Percentiles rank a stretch among this genome's conserved stretches.
Evolutionary conservation across 2,888 invertebrate genomes (phyloP).

Genomic region (Drosophila koepferae): DNA sequence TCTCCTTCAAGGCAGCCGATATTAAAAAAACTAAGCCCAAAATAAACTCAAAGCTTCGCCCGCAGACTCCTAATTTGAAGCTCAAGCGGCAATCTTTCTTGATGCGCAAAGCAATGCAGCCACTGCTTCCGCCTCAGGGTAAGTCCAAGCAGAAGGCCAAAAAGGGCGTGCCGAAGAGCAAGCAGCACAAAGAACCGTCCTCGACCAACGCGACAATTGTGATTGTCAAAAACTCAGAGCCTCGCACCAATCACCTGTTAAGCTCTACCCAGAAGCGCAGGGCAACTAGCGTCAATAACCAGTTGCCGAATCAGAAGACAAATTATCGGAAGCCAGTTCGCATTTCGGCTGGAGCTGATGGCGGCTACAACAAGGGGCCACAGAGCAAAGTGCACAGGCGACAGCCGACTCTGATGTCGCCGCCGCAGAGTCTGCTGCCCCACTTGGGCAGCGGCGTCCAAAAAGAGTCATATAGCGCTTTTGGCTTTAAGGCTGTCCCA

Average conservation of each 20-base stretch:
- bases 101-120: constrained; percentile 26
- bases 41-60: not conserved
- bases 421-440: not conserved
- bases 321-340: not conserved
- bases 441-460: not conserved
- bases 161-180: not conserved
- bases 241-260: constrained; percentile 3
- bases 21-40: not conserved
- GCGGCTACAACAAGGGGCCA: not conserved
- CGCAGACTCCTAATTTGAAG: not conserved
- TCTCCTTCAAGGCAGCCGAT: not conserved
- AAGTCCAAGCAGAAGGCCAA: constrained; percentile 2
- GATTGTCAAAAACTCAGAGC: not conserved
- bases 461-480: not conserved
- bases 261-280: not conserved
- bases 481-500: not conserved
- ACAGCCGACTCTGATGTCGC: not conserved
- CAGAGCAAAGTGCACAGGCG: not conserved
- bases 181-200: not conserved
- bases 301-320: not conserved
- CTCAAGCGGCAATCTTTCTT: constrained; percentile 15
- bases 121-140: constrained; percentile 10
- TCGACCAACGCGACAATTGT: constrained; percentile 1
- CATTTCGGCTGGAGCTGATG: not conserved
- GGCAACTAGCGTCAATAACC: not conserved